Evolutionary conservation across 2,797 vertebrate species (phyloP), one percentile per base, ranked within the genome.

Genomic region (Hybognathus amarus): DNA sequence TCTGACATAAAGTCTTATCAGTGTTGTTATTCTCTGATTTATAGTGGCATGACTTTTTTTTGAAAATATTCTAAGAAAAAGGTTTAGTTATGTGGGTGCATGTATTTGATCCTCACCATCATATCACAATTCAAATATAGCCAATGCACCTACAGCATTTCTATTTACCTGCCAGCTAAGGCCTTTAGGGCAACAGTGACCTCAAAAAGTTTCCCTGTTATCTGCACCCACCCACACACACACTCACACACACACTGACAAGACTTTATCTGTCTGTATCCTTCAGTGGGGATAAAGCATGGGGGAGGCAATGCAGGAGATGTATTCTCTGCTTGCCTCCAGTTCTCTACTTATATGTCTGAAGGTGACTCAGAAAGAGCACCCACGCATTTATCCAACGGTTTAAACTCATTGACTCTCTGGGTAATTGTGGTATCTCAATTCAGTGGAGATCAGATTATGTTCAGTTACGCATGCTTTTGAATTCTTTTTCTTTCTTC

Each of bases 211-310:
- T 75, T 42, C 50, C 56, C 36, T 40, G 70, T 69, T 52, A 67
- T 36, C 84, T 80, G 42, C 75, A 36, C 59, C 24, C 9, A 82
- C 81, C 27, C 69, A 47, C 82, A 88, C 67, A 17, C 67, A 17
- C 30, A 24, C 36, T 1, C 36, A 6, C 36, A 36, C 36, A 36
- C 36, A 36, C 36, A 36, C 36, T 36, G 36, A 36, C 76, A 78
- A 45, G 47, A 38, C 63, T 59, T 80, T 83, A 91, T 91, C 87
- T 89, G 88, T 92, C 85, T 87, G 86, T 68, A 82, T 90, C 80
- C 67, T 66, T 70, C 2, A 59, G 59, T 45, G 63, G 33, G 56
- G 13, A 68, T 80, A 82, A 67, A 50, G 81, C 52, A 67, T 56
- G 38, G 47, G 45, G 56, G 67, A 36, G 70, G 74, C 24, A 69